Base-by-base conservation (phyloP, 1,140 invertebrate species). In the Planococcus citri region DNA sequence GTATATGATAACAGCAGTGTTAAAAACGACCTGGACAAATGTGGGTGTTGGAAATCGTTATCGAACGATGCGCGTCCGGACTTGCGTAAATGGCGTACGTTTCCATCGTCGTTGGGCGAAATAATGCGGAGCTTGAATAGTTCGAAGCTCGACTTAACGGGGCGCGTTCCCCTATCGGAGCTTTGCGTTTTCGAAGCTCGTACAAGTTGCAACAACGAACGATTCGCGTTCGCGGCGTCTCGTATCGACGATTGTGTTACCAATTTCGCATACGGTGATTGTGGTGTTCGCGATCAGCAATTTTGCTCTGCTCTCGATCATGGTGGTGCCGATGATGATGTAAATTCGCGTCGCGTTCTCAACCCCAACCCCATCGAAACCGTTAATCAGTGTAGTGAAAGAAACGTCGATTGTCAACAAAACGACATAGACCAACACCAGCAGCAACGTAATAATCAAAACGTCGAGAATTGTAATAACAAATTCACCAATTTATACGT, bases 141-240 rank as follows among this genome's bases (percentile, higher is more conserved):
- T 64, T 64, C 60, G 60, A 64, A 64, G 60, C 60, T 64, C 60
- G 60, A 64, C 60, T 64, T 64, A 64, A 27, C 60, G 25, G 60
- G 60, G 60, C 60, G 25, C 25, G 60, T 27, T 64, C 60, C 60
- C 25, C 60, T 25, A 27, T 27, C 25, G 60, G 21, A 24, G 60
- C 25, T 24, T 27, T 25, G 60, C 60, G 60, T 64, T 64, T 64
- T 64, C 14, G 17, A 64, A 27, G 60, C 60, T 24, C 41, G 41
- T 20, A 51, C 41, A 51, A 51, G 41, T 51, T 51, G 41, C 41
- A 33, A 64, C 10, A 10, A 64, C 9, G n/a, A n/a, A n/a, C n/a
- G n/a, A n/a, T n/a, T n/a, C n/a, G n/a, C n/a, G n/a, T 25, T 24
- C 10, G 20, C 10, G 22, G 3, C 60, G 60, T 25, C 22, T 10